Evolutionary conservation across 2,888 invertebrate genomes (phyloP).

Genomic region (Petrolisthes cinctipes): DNA sequence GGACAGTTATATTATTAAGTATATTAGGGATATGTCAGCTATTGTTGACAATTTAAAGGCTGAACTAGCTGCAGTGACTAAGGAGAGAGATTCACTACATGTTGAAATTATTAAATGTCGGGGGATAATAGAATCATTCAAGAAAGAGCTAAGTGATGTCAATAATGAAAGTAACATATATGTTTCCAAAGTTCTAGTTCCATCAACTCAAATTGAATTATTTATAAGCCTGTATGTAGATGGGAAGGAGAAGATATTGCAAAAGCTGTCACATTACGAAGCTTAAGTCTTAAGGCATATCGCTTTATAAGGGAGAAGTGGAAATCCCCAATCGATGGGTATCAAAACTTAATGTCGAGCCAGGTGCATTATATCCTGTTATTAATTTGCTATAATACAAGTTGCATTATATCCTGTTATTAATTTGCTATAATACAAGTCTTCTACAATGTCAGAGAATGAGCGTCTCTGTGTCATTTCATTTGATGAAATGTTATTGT

Average conservation of each 20-base stretch:
- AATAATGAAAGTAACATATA: background rate
- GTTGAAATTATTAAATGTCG: background rate
- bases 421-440: too few relatives aligned
- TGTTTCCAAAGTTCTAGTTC: constrained; percentile 19
- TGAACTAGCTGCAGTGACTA: background rate
- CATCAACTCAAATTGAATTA: constrained; percentile 5
- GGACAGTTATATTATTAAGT: background rate
- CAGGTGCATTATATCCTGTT: constrained; percentile 14
- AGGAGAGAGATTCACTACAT: background rate
- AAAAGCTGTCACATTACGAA: constrained; percentile 8
- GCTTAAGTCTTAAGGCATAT: constrained; percentile 23
- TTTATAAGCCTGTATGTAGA: background rate
- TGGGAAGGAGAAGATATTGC: constrained; percentile 13
- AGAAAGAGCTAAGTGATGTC: constrained; percentile 13
- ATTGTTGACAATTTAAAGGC: background rate
- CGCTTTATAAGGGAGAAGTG: constrained; percentile 15
- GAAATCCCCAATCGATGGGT: constrained; percentile 10
- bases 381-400: background rate
- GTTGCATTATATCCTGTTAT: too few relatives aligned
- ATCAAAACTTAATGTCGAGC: constrained; percentile 2
- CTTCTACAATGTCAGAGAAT: constrained; percentile 16
- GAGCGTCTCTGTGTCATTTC: constrained; percentile 20
- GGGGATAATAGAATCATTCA: constrained; percentile 7
- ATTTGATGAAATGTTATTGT: constrained; percentile 29
- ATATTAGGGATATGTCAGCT: background rate